Conservation (phyloP, 30 jellyfish, hydroid and myxozoan species). For the Morbakka virulenta region DNA sequence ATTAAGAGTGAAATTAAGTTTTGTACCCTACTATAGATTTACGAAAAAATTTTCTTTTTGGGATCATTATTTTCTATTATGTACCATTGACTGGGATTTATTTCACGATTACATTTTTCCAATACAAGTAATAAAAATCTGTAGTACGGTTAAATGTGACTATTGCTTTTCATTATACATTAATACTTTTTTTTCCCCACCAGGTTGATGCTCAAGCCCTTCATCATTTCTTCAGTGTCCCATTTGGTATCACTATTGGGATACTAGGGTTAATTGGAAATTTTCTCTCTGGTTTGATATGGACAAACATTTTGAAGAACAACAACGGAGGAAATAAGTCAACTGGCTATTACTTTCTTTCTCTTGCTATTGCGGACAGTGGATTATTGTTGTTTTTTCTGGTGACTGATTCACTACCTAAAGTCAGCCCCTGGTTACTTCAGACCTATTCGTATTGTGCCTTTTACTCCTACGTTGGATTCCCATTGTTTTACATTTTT, state of each 20-base stretch:
- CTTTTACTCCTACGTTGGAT: constrained; percentile 66
- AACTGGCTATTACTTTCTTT: constrained; percentile 62
- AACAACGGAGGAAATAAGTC: constrained; percentile 64
- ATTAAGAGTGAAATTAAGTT: too few relatives aligned
- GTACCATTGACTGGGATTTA: too few relatives aligned
- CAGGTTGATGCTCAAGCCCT: too few relatives aligned
- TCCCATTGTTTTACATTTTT: constrained; percentile 74
- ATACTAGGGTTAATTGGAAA: constrained; percentile 82
- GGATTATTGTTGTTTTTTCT: constrained; percentile 74
- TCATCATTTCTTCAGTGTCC: too few relatives aligned
- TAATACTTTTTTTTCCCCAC: too few relatives aligned
- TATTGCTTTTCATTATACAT: too few relatives aligned
- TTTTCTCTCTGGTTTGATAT: constrained; percentile 56
- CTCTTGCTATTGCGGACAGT: constrained; percentile 65
- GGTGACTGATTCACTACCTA: constrained; percentile 65
- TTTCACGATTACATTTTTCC: too few relatives aligned
- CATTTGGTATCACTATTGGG: constrained; percentile 72
- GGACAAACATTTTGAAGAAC: constrained; percentile 66
- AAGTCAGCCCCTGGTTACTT: constrained; percentile 10
- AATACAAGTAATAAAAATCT: too few relatives aligned
- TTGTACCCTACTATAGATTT: too few relatives aligned
- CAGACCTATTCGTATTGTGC: constrained; percentile 45
- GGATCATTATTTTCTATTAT: too few relatives aligned
- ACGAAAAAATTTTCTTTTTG: too few relatives aligned
- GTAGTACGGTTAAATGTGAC: too few relatives aligned